Percentiles rank a stretch among this genome's conserved stretches.
phyloP scores from a whole-genome alignment of 2,888 invertebrate genomes.

The Steinernema carpocapsae region DNA sequence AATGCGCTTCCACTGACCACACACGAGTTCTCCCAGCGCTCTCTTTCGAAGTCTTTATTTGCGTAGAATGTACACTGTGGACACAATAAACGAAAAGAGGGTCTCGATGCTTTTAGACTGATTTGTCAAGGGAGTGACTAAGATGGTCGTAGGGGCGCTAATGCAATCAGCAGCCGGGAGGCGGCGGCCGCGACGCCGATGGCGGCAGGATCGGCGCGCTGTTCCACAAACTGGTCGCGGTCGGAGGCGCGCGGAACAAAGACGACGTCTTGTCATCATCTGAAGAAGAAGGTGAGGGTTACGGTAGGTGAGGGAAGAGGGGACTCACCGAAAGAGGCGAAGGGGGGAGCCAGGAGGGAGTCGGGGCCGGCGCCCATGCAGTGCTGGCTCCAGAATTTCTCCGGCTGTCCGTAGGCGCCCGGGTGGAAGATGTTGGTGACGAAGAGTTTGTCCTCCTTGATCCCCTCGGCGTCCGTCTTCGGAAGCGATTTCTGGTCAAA shows the following conservation, averaged over 20 bases:
- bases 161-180: conserved; percentile 19
- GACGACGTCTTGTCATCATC: conserved; percentile 21
- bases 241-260: background rate
- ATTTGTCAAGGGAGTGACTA: conserved; percentile 35
- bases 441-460: conserved; percentile 2
- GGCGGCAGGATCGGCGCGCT: background rate
- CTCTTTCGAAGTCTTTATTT: conserved; percentile 12
- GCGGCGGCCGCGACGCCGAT: background rate
- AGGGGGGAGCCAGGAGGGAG: conserved; percentile 35
- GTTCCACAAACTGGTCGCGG: conserved; percentile 2
- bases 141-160: conserved; percentile 18
- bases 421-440: conserved; percentile 7
- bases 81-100: conserved; percentile 10
- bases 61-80: conserved; percentile 26
- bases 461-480: conserved; percentile 42
- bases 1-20: background rate
- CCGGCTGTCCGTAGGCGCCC: conserved; percentile 30
- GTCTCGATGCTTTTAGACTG: conserved; percentile 14
- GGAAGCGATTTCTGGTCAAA: conserved; percentile 47
- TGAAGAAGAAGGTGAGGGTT: background rate
- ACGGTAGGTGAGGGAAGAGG: conserved; percentile 14
- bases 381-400: conserved; percentile 27
- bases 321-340: background rate
- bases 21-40: background rate
- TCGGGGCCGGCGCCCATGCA: conserved; percentile 27